Base-by-base conservation (phyloP, 2,797 vertebrate species). In the Scolopax bukidnonensis region DNA sequence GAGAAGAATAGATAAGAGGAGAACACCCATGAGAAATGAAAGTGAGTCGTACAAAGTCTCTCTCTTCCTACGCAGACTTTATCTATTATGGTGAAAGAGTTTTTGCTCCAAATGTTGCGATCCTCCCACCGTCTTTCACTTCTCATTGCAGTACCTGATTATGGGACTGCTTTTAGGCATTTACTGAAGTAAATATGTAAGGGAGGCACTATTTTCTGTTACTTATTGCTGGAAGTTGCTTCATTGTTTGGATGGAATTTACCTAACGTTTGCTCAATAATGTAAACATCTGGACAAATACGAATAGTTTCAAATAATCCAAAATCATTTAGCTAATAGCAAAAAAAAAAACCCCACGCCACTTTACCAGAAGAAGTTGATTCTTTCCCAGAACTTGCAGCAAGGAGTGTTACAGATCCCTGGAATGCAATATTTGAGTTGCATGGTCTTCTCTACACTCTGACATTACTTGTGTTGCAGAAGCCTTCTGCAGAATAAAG, bases 171-270 rank as follows among this genome's bases (percentile, higher is more conserved):
- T 95, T 93, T 94, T 56, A 57, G 85, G 40, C 51, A 60, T 60
- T 88, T 80, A 32, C 75, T 60, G 75, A 59, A 84, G 56, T 68
- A 93, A 93, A 51, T 89, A 91, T 71, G 74, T 82, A 60, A 93
- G 95, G 84, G 93, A 96, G 94, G 94, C 51, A 71, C 61, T 93
- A 79, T 93, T 96, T 96, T 90, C 86, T 89, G 71, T 96, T 90
- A 83, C 80, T 83, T 53, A 74, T 91, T 90, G 53, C 89, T 93
- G 70, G 64, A 90, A 93, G 32, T 95, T 96, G 89, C 95, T 89
- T 95, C 85, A 90, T 38, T 86, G 54, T 96, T 92, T 82, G 94
- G 67, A 51, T 79, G 59, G 67, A 93, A 84, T 90, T 87, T 93
- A 40, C 70, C n/a, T 78, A 59, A 79, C 32, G 13, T 82, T 91